Evolutionary conservation across 2,797 vertebrate species (phyloP).

Genomic region (Sparidentex hasta): DNA sequence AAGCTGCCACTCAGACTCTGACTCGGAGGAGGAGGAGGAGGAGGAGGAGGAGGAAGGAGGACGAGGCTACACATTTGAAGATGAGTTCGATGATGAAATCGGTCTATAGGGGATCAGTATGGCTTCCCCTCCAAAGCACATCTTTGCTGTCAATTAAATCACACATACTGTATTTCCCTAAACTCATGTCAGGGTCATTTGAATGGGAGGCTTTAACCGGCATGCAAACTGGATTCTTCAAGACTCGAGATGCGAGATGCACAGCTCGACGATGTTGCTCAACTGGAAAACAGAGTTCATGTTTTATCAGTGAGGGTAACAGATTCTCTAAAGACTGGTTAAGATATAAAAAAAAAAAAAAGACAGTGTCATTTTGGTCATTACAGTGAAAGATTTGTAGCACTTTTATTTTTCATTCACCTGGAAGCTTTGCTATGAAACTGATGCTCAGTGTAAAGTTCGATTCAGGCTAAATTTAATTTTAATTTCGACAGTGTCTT

Average conservation of each 20-base stretch:
- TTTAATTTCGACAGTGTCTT: slow-evolving; percentile 31
- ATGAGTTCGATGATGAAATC: slow-evolving; percentile 90
- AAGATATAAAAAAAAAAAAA: slow-evolving; percentile 38
- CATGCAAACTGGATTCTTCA: slow-evolving; percentile 68
- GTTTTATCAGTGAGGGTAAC: slow-evolving; percentile 56
- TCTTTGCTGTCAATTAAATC: slow-evolving; percentile 65
- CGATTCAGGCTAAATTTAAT: slow-evolving; percentile 57
- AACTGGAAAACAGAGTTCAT: slow-evolving; percentile 69
- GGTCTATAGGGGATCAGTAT: slow-evolving; percentile 83
- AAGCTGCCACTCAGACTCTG: slow-evolving; percentile 83
- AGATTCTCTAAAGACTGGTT: slow-evolving; percentile 52
- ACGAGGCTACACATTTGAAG: slow-evolving; percentile 87
- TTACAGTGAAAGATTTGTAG: slow-evolving; percentile 68
- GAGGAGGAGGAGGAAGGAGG: slow-evolving; percentile 79
- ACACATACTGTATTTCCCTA: slow-evolving; percentile 56
- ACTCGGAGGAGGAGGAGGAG: slow-evolving; percentile 83
- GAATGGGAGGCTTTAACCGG: slow-evolving; percentile 62
- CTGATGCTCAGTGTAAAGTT: slow-evolving; percentile 53
- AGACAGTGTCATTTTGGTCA: slow-evolving; percentile 23
- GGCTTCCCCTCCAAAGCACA: slow-evolving; percentile 37
- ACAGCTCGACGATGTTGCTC: slow-evolving; percentile 63
- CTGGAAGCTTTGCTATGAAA: slow-evolving; percentile 64
- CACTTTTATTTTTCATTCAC: slow-evolving; percentile 74
- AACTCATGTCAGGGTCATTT: slow-evolving; percentile 40
- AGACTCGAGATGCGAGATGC: slow-evolving; percentile 27